Evolutionary conservation across 92 coral and sea anemone genomes (phyloP).

Genomic region (Metridium senile): DNA sequence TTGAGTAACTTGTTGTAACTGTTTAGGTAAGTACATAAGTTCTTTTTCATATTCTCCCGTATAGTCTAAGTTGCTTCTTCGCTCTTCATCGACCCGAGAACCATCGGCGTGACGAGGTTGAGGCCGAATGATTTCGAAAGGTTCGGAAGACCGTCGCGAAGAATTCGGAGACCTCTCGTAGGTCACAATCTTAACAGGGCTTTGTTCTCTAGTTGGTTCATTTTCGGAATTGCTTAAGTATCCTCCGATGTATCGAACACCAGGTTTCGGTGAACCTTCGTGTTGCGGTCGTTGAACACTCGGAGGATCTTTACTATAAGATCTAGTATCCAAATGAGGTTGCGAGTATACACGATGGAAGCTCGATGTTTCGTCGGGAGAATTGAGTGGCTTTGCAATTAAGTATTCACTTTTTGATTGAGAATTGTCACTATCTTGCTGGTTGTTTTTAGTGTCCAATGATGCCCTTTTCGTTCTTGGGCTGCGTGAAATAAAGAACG

Average conservation of each 20-base stretch:
- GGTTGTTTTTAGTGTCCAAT: background rate
- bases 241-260: conserved; percentile 86
- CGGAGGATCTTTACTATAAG: conserved; percentile 8
- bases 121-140: conserved; percentile 35
- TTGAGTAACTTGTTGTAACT: conserved; percentile 40
- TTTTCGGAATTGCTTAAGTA: conserved; percentile 35
- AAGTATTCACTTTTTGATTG: conserved; percentile 6
- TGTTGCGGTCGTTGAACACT: background rate
- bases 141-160: conserved; percentile 59
- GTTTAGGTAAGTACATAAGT: conserved; percentile 35
- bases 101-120: conserved; percentile 26
- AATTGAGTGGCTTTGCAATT: conserved; percentile 6
- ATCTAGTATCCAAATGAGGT: conserved; percentile 12
- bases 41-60: conserved; percentile 25
- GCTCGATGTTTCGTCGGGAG: background rate
- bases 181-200: conserved; percentile 48
- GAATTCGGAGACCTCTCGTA: conserved; percentile 63
- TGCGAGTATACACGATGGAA: conserved; percentile 14
- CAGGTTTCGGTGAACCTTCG: conserved; percentile 27
- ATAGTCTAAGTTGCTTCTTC: conserved; percentile 15
- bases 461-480: conserved; percentile 13
- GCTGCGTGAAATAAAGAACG: conserved; percentile 30
- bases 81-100: background rate
- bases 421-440: background rate
- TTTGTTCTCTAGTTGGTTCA: background rate